A percentile compares a stretch with the other conserved stretches of the same genome.
Evolutionary conservation across 2,113 vertebrate genomes (phyloP).

Genomic region (Cebus imitator): DNA sequence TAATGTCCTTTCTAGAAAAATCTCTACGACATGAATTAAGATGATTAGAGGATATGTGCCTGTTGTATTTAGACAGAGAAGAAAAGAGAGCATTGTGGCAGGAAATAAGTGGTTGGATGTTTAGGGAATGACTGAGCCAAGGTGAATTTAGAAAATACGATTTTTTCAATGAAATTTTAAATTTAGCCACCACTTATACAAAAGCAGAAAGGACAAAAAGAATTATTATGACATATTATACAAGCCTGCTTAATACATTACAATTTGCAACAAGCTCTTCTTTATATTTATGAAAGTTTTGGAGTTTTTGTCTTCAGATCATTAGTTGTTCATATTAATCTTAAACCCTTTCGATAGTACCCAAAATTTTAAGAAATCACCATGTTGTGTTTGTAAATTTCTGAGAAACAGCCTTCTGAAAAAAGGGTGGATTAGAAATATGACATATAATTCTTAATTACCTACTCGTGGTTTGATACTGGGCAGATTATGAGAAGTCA

Average conservation of each 20-base stretch:
- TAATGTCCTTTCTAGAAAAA: not conserved
- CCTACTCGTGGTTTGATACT: not conserved
- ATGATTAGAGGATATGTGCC: not conserved
- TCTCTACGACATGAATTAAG: not conserved
- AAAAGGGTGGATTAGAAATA: not conserved
- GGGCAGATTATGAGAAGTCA: not conserved
- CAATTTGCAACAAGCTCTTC: not conserved
- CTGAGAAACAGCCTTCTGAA: not conserved
- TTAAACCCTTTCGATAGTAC: constrained; percentile 43
- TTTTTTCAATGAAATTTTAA: constrained; percentile 39
- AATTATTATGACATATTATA: not conserved
- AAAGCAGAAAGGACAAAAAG: constrained; percentile 43
- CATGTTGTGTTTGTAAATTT: not conserved
- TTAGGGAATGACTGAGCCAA: not conserved
- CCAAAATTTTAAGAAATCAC: not conserved
- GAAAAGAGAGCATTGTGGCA: not conserved
- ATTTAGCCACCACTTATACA: constrained; percentile 34
- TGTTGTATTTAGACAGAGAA: not conserved
- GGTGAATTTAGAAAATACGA: not conserved
- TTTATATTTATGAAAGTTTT: constrained; percentile 37
- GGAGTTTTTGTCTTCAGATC: not conserved
- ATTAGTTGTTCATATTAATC: constrained; percentile 48
- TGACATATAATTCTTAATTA: not conserved
- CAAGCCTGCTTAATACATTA: constrained; percentile 4
- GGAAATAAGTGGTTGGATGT: not conserved